phyloP scores from a whole-genome alignment of 1,140 invertebrate species.

The Coenobita brevimanus region DNA sequence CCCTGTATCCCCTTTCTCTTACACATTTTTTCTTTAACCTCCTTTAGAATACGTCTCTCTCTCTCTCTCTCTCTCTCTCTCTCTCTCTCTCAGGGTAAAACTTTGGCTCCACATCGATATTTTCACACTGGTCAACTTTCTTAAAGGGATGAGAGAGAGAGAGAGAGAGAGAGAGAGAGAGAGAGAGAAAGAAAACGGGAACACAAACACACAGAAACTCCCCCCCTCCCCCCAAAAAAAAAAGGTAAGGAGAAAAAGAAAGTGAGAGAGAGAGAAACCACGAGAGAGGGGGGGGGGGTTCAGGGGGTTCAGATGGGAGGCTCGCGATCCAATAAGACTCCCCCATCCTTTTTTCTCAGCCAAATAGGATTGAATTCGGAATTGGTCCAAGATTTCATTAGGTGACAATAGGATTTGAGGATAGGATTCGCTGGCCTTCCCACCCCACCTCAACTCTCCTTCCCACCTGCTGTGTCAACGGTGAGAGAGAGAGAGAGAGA shows the following conservation, averaged over 20 bases:
- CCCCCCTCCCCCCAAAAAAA: background rate
- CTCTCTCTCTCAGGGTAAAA: too few species aligned
- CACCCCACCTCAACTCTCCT: slow-evolving; percentile 9
- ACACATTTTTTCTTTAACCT: too few species aligned
- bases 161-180: background rate
- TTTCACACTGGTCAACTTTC: too few species aligned
- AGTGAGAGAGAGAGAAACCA: background rate
- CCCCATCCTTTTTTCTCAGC: slow-evolving; percentile 49
- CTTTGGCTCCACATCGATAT: too few species aligned
- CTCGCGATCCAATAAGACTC: slow-evolving; percentile 48
- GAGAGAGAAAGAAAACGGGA: background rate
- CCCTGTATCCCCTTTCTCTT: too few species aligned
- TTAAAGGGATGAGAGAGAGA: background rate
- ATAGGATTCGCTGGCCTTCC: slow-evolving; percentile 34
- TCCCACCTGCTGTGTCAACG: slow-evolving; percentile 18
- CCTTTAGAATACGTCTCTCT: too few species aligned
- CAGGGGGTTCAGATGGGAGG: slow-evolving; percentile 6
- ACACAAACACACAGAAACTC: background rate
- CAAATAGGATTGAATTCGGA: slow-evolving; percentile 56
- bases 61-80: too few species aligned
- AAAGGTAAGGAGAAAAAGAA: slow-evolving; percentile 7
- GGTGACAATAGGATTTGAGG: slow-evolving; percentile 48
- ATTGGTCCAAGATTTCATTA: slow-evolving; percentile 56
- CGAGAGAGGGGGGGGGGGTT: background rate
- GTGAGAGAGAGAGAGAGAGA: background rate